Evolutionary conservation across 2,888 invertebrate genomes (phyloP).

Genomic region (Ptycholaimellus sp.): DNA sequence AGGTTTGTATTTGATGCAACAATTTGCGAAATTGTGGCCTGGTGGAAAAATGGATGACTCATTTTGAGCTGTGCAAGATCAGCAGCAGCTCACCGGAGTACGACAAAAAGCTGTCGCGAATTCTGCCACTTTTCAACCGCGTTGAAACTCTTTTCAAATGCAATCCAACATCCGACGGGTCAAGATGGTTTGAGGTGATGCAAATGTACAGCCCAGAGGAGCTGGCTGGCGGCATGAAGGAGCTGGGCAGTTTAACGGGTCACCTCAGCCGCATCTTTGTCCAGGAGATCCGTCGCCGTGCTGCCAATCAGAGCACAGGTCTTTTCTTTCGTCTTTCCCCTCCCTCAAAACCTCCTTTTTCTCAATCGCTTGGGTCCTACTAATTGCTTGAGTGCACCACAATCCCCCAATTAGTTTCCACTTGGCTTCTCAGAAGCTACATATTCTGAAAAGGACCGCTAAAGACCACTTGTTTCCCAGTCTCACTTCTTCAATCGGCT

Average conservation of each 20-base stretch:
- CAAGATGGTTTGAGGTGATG: slow-evolving; percentile 23
- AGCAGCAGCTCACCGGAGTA: slow-evolving; percentile 55
- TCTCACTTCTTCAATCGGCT: neutral
- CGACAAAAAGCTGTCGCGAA: slow-evolving; percentile 78
- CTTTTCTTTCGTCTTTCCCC: no score
- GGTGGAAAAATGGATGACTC: no score
- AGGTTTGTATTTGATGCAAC: no score
- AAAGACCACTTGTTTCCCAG: neutral
- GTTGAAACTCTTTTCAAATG: no score
- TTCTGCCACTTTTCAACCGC: slow-evolving; percentile 89
- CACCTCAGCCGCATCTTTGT: slow-evolving; percentile 86
- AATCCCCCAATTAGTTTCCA: no score
- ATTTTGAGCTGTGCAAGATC: no score
- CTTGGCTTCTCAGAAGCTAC: no score
- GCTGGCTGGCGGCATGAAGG: slow-evolving; percentile 90
- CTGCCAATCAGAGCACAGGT: slow-evolving; percentile 57
- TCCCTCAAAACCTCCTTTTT: no score
- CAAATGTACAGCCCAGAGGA: slow-evolving; percentile 33
- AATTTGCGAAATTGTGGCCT: no score
- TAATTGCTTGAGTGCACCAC: no score
- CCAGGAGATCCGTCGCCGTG: slow-evolving; percentile 72
- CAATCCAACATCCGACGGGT: neutral
- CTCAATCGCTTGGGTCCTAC: no score
- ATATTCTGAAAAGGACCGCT: neutral
- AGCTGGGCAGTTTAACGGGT: slow-evolving; percentile 72